Base-by-base conservation (phyloP, 2,888 invertebrate species). In the Protodeltote pygarga region DNA sequence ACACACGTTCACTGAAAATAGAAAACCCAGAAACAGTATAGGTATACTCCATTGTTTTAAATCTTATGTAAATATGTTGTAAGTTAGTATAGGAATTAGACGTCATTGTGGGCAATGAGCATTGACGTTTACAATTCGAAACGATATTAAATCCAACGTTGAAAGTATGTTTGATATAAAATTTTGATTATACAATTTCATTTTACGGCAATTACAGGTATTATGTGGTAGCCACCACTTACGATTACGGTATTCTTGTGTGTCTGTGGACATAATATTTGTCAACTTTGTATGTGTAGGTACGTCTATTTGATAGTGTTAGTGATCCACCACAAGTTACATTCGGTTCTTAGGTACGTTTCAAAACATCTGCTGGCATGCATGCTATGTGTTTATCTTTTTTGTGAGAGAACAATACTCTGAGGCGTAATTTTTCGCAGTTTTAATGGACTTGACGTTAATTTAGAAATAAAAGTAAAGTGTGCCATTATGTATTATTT, bases 381-480 rank as follows among this genome's bases (percentile, higher is more conserved):
- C 53, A 52, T 48, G 49, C 45, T 49, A 60, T 35, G 44, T 81
- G 81, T 81, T 81, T 85, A 76, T 77, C 75, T 76, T 83, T 77
- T 69, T 64, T 54, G 55, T 60, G 23, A 25, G 71, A 80, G 83
- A 83, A 82, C 85, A 83, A 85, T 84, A 81, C 77, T 39, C 46
- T 58, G 45, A 60, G 52, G 66, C 71, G 69, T 76, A 73, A 75
- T 73, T 77, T 73, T 79, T 73, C 55, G 71, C 69, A 59, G 64
- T 67, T 66, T n/a, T 69, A 69, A 73, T 78, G 65, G 68, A 60
- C 51, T 72, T 49, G 27, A 54, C 17, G 60, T 48, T 53, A 66
- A 71, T 75, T 72, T 64, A 75, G 69, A 79, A 80, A 81, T 73
- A 76, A 80, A 75, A 74, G 70, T 73, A 52, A 58, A 47, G 28